Conservation (phyloP, 2,888 invertebrate genomes). For the Saturnia pavonia region DNA sequence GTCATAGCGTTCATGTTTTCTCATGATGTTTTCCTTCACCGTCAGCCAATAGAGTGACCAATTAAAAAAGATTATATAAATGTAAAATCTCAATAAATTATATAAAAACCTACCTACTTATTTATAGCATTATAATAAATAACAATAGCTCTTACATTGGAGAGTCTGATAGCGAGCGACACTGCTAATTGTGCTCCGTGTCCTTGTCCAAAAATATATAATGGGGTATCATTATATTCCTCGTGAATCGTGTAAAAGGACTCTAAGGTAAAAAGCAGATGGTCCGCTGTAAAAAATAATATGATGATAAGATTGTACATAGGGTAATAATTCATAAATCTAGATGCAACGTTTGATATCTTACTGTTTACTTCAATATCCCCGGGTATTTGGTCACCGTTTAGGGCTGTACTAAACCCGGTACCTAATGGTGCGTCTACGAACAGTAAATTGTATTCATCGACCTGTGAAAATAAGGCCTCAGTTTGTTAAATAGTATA, state of each 20-base stretch:
- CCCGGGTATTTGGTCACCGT: constrained; percentile 37
- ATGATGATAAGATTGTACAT: not conserved
- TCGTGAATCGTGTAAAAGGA: constrained; percentile 84
- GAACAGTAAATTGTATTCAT: constrained; percentile 90
- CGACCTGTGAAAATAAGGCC: constrained; percentile 68
- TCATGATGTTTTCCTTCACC: not conserved
- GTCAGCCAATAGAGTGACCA: not conserved
- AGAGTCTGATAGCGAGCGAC: constrained; percentile 83
- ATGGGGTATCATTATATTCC: constrained; percentile 84
- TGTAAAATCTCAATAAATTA: no score
- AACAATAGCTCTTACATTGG: constrained; percentile 53
- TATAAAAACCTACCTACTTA: no score
- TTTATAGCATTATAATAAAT: not conserved
- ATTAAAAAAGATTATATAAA: not conserved
- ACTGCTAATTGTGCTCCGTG: constrained; percentile 95
- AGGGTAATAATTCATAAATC: constrained; percentile 19
- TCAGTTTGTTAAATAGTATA: not conserved
- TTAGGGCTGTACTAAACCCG: constrained; percentile 89
- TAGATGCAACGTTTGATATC: constrained; percentile 28
- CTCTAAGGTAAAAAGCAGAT: constrained; percentile 85
- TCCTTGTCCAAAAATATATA: constrained; percentile 93
- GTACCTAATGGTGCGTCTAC: constrained; percentile 95
- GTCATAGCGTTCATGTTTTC: not conserved
- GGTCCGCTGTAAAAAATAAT: constrained; percentile 76
- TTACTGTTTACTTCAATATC: constrained; percentile 79